These are phyloP conservation scores for Ophiothrix spiculata DNA, from an alignment of 35 echinoderm and acorn worm species.

Conservation along the genomic window DNA sequence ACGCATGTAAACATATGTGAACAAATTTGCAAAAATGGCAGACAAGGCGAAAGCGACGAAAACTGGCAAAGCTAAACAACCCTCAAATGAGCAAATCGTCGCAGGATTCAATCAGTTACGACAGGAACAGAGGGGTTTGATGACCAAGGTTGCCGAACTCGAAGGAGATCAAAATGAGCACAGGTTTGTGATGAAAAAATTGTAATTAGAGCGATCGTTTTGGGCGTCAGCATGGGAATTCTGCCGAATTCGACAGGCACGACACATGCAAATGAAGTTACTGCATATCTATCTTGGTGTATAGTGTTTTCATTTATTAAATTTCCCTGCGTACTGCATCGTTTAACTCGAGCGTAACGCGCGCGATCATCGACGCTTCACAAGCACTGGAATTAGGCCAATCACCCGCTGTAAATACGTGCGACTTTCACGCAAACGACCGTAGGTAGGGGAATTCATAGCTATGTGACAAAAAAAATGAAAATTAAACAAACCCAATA, in stretches of 20 bases:
- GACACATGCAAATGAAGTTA: neutral
- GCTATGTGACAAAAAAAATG: too few relatives aligned
- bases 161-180: slow-evolving; percentile 91
- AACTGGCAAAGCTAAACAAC: slow-evolving; percentile 40
- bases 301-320: too few relatives aligned
- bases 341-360: too few relatives aligned
- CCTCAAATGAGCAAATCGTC: slow-evolving; percentile 81
- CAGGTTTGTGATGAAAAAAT: slow-evolving; percentile 47
- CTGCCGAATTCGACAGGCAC: neutral
- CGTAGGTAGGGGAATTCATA: too few relatives aligned
- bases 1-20: neutral
- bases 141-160: slow-evolving; percentile 83
- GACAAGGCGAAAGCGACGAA: slow-evolving; percentile 31
- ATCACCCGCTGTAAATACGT: too few relatives aligned
- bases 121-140: slow-evolving; percentile 75
- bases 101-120: slow-evolving; percentile 82
- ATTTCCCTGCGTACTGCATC: too few relatives aligned
- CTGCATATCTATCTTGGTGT: neutral
- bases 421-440: too few relatives aligned
- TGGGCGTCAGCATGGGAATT: too few relatives aligned
- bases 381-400: too few relatives aligned
- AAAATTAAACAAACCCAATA: too few relatives aligned
- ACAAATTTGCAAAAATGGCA: slow-evolving; percentile 40
- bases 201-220: too few relatives aligned
- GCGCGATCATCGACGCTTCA: too few relatives aligned